Evolutionary conservation across 1,140 invertebrate species (phyloP).

Genomic region (Saccostrea cuccullata): DNA sequence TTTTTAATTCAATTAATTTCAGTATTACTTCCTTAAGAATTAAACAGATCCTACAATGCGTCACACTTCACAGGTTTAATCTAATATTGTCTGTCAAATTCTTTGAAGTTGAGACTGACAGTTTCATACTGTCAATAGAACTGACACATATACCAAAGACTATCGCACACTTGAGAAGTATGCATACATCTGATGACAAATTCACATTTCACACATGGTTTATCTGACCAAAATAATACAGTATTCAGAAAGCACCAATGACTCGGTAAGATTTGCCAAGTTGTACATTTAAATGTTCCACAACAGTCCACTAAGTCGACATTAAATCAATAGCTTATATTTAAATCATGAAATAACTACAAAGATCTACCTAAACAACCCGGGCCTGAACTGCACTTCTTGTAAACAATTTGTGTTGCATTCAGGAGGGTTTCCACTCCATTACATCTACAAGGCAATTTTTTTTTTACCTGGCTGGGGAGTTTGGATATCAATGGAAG

Average conservation of each 20-base stretch:
- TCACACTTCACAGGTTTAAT: background rate
- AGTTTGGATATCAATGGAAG: constrained; percentile 21
- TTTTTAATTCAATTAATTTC: constrained; percentile 3
- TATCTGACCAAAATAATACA: background rate
- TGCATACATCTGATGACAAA: constrained; percentile 10
- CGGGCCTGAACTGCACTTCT: background rate
- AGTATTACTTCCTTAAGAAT: background rate
- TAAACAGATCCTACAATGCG: background rate
- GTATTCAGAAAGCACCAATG: background rate
- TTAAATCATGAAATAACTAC: constrained; percentile 32
- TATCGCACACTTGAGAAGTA: background rate
- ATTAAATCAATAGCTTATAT: constrained; percentile 34
- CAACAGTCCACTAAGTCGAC: constrained; percentile 16
- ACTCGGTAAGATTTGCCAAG: constrained; percentile 14
- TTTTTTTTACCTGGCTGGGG: background rate
- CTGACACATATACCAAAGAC: background rate
- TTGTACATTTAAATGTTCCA: constrained; percentile 26
- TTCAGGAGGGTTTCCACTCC: background rate
- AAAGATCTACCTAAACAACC: constrained; percentile 29
- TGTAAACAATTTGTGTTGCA: constrained; percentile 13
- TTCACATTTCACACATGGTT: background rate
- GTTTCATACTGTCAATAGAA: background rate
- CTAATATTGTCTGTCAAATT: background rate
- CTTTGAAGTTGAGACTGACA: background rate
- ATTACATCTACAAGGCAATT: background rate